Evolutionary conservation across 2,888 invertebrate genomes (phyloP).

Genomic region (Priocnemis perturbator): DNA sequence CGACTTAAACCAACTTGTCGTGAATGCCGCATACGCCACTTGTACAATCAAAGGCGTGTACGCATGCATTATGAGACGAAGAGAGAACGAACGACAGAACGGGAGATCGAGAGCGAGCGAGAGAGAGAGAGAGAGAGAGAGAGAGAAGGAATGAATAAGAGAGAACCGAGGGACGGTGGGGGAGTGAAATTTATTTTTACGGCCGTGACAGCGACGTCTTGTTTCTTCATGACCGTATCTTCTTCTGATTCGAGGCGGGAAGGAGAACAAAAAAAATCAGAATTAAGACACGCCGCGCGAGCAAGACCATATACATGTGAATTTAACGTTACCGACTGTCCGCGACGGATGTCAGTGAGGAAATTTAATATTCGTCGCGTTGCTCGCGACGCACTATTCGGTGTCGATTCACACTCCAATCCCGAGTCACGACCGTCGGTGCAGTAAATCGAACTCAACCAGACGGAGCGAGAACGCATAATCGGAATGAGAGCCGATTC

Average conservation of each 20-base stretch:
- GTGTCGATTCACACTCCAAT: too few species aligned
- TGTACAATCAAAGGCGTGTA: slow-evolving; percentile 54
- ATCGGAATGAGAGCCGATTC: too few species aligned
- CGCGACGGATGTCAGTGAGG: slow-evolving; percentile 37
- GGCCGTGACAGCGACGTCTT: slow-evolving; percentile 49
- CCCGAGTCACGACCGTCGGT: too few species aligned
- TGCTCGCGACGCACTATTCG: not conserved
- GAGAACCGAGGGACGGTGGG: slow-evolving; percentile 15
- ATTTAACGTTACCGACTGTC: slow-evolving; percentile 26
- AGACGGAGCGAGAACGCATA: too few species aligned
- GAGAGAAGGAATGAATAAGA: not conserved
- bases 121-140: slow-evolving; percentile 3
- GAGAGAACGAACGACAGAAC: slow-evolving; percentile 14
- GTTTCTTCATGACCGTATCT: slow-evolving; percentile 44
- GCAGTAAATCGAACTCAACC: too few species aligned
- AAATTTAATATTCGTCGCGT: slow-evolving; percentile 41
- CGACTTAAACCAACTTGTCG: slow-evolving; percentile 31
- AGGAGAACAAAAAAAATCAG: slow-evolving; percentile 28
- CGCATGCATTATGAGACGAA: slow-evolving; percentile 43
- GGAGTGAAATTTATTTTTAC: slow-evolving; percentile 60
- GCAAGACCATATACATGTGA: slow-evolving; percentile 26
- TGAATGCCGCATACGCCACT: slow-evolving; percentile 42
- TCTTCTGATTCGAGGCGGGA: slow-evolving; percentile 19
- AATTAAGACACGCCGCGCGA: slow-evolving; percentile 38
- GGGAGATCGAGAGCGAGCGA: slow-evolving; percentile 2